Evolutionary conservation across 2,888 invertebrate genomes (phyloP), one percentile per base, ranked within the genome.

Genomic region (Elysia crispata): DNA sequence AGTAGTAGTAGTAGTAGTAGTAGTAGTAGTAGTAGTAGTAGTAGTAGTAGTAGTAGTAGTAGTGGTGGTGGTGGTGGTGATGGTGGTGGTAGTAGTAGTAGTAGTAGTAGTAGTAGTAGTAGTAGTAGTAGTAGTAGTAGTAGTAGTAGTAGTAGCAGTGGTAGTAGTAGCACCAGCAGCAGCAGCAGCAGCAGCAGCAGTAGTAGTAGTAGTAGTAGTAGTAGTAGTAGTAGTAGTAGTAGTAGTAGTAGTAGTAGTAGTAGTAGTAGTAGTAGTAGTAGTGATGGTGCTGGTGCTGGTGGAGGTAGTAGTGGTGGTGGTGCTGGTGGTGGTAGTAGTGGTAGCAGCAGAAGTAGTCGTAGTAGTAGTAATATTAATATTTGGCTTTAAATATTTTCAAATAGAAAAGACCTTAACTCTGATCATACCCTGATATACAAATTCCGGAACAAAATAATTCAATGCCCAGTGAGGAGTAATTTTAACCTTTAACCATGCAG

Each of bases 1-100:
- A 62, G 64, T 62, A 20, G 64, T 62, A 62, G 20, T 62, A 62
- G 6, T 62, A 62, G 20, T 62, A 62, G 64, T 20, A 62, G 64
- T 62, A 62, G 64, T n/a, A 20, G 64, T 62, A 62, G 64, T 62
- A 41, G 72, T n/a, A 20, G 23, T 18, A 41, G 41, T 20, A 15
- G 41, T 3, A 33, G n/a, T 6, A 3, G 15, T n/a, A 41, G 15
- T 18, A 18, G 23, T 13, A 30, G 1, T 30, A 70, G 31, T 15
- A 70, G 25, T 31, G 70, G 25, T 28, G 25, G n/a, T 49, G 25
- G n/a, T 28, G 25, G 30, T n/a, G 72, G 50, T 28, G 50, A 62
- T 13, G 28, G 31, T 25, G 28, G 28, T 66, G 28, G 66, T 25
- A 66, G 28, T 25, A 25, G 25, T 20, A 49, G 50, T n/a, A 50